phyloP scores from a whole-genome alignment of 2,113 vertebrate genomes.

The Cryptomyrus ogoouensis region DNA sequence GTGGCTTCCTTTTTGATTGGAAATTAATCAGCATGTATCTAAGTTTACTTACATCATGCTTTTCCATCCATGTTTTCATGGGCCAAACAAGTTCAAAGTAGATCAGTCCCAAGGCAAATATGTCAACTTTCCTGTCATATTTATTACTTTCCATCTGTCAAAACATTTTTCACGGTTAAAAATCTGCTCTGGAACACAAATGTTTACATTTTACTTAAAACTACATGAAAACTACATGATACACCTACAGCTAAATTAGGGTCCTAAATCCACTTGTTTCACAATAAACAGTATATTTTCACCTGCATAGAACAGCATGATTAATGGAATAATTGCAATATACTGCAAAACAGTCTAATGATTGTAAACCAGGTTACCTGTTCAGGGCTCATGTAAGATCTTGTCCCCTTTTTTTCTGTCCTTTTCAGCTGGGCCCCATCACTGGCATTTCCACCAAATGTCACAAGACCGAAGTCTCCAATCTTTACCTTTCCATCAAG shows the following conservation, averaged over 20 bases:
- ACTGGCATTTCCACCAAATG: conserved; percentile 17
- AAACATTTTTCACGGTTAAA: neutral
- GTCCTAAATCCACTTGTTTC: neutral
- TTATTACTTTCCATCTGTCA: neutral
- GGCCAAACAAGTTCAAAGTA: conserved; percentile 69
- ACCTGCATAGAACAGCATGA: neutral
- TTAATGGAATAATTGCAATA: neutral
- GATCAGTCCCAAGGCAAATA: conserved; percentile 79
- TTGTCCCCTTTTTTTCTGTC: conserved; percentile 30
- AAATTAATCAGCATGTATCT: neutral
- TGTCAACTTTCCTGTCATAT: conserved; percentile 75
- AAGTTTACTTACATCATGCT: conserved; percentile 30
- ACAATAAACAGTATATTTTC: neutral
- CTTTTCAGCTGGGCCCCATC: conserved; percentile 19
- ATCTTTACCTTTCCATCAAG: conserved; percentile 59
- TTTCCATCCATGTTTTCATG: conserved; percentile 31
- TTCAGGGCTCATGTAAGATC: conserved; percentile 31
- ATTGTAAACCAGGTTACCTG: conserved; percentile 18
- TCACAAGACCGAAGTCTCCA: conserved; percentile 70
- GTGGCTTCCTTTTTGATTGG: neutral
- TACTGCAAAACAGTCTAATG: neutral
- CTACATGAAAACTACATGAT: neutral
- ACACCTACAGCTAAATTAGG: neutral
- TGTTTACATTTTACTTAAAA: neutral
- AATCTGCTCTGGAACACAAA: neutral